Conservation (phyloP, 2,113 vertebrate species). For the Calonectris borealis region DNA sequence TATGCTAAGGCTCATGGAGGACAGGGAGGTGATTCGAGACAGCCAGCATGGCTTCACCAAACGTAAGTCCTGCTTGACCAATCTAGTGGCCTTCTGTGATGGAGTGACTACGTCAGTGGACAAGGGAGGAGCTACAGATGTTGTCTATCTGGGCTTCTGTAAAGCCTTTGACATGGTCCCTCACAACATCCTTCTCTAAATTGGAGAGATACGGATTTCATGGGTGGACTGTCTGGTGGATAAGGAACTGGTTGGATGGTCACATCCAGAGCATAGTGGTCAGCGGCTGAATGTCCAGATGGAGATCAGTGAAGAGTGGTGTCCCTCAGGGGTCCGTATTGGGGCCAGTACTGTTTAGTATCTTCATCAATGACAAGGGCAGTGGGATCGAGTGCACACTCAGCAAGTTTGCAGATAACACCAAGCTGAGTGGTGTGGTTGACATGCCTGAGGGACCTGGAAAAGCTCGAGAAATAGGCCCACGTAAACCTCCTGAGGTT, state of each 20-base stretch:
- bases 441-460: neutral
- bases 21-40: neutral
- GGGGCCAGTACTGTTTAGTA: neutral
- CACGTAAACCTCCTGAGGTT: neutral
- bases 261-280: neutral
- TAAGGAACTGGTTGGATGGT: neutral
- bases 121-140: neutral
- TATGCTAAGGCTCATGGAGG: neutral
- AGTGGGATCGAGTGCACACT: neutral
- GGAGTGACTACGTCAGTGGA: neutral
- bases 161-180: neutral
- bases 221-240: neutral
- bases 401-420: neutral
- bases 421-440: neutral
- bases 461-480: neutral
- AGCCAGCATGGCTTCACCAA: neutral
- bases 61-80: too few relatives aligned
- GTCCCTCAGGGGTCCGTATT: neutral
- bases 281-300: neutral
- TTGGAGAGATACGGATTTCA: neutral
- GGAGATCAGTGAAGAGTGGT: neutral
- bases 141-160: neutral
- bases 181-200: neutral
- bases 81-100: neutral
- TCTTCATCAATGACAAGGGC: neutral